Evolutionary conservation across 2,113 vertebrate genomes (phyloP), one percentile per base, ranked within the genome.

Genomic region (Symphodus melops): DNA sequence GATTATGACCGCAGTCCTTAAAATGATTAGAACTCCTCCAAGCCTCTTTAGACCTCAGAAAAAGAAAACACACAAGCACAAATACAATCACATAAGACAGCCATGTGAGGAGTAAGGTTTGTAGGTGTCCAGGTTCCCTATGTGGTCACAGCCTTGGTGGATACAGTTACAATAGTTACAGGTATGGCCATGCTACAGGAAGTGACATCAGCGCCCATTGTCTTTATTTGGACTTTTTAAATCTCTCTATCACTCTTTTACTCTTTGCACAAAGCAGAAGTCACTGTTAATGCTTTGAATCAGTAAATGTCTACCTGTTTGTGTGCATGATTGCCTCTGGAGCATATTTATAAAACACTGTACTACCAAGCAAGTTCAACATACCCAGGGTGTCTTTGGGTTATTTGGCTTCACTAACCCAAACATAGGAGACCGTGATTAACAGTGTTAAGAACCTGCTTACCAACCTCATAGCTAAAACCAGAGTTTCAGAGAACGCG

Each of bases 131-230:
- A 84, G 79, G 88, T 88, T 75, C 46, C 36, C 57, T 63, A 74
- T 89, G 89, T 89, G 83, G 79, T 91, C 84, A 92, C 73, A 73
- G 87, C 73, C 73, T 69, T 13, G 8, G 62, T 81, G 63, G 36
- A 79, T 92, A 74, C 25, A n/a, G 79, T 92, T 87, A 82, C 86
- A 76, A 70, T 79, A 74, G 79, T 81, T 83, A 84, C 66, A 72
- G 64, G 69, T 77, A 72, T 68, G 25, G 64, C 61, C 41, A 12
- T 60, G 65, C 75, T 69, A 74, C 49, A 79, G 68, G 75, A 87
- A 85, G 82, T 39, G 48, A 83, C 81, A 87, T 83, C 82, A 83
- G 42, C 51, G 19, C 53, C 52, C 79, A 63, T 76, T 17, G 16
- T 44, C 52, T 75, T 68, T 81, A 42, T 72, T n/a, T n/a, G n/a